Evolutionary conservation across 1,140 invertebrate species (phyloP).

Genomic region (Hylaeus volcanicus): DNA sequence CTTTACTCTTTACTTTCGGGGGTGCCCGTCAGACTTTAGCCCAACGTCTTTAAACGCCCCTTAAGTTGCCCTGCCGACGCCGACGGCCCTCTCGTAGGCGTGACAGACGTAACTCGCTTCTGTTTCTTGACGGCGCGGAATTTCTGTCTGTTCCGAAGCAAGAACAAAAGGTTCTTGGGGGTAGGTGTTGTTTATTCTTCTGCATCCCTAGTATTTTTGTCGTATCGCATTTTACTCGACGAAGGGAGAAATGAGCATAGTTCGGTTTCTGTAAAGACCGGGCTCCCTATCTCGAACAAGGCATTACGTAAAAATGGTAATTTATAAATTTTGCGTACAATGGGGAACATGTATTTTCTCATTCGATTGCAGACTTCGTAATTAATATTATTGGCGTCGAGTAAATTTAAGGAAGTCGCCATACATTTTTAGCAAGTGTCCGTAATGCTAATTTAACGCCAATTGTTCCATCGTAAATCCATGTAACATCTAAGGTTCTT

Average conservation of each 20-base stretch:
- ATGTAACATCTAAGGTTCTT: too few relatives aligned
- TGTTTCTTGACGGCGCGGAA: background rate
- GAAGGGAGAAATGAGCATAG: background rate
- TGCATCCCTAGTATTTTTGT: background rate
- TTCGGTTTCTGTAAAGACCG: background rate
- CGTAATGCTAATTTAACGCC: too few relatives aligned
- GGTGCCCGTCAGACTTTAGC: slow-evolving; percentile 61
- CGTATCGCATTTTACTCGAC: background rate
- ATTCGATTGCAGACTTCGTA: background rate
- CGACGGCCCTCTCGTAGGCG: slow-evolving; percentile 34
- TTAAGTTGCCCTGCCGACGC: slow-evolving; percentile 65
- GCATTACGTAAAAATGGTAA: background rate
- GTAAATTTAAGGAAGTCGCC: too few relatives aligned
- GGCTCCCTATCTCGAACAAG: background rate
- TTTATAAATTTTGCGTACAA: background rate
- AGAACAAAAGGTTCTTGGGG: background rate
- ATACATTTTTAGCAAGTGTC: too few relatives aligned
- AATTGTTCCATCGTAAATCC: too few relatives aligned
- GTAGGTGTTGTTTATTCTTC: background rate
- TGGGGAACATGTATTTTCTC: background rate
- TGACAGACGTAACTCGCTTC: slow-evolving; percentile 12
- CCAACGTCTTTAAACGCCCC: slow-evolving; percentile 69
- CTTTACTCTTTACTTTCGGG: slow-evolving; percentile 72
- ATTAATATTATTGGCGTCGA: background rate
- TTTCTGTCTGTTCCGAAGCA: background rate